Evolutionary conservation across 2,113 vertebrate genomes (phyloP).

Genomic region (Callorhinus ursinus): DNA sequence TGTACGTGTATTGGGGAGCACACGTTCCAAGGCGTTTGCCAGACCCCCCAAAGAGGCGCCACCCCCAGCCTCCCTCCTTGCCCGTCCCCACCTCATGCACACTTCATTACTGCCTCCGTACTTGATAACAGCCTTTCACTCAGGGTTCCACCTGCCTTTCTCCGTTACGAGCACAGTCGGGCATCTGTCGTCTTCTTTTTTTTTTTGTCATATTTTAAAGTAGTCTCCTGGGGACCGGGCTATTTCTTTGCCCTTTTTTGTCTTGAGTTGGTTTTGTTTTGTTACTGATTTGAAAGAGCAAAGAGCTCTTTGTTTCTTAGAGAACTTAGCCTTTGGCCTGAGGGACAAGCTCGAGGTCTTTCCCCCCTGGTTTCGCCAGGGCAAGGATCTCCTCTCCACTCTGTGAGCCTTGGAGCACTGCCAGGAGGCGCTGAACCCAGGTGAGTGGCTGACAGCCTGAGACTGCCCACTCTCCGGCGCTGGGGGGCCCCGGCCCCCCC

Average conservation of each 20-base stretch:
- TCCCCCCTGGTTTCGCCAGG: not conserved
- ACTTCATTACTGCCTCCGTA: not conserved
- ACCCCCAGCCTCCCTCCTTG: not conserved
- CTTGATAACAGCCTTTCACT: not conserved
- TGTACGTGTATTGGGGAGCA: not conserved
- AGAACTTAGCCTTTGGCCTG: not conserved
- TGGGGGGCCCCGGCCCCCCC: not conserved
- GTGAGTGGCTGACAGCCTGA: not conserved
- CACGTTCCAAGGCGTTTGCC: not conserved
- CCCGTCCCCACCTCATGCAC: no score
- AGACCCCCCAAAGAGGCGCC: not conserved
- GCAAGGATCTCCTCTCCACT: not conserved
- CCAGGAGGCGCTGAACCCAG: no score
- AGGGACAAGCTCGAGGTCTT: not conserved
- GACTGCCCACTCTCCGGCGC: not conserved
- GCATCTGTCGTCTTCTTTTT: not conserved
- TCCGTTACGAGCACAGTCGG: not conserved
- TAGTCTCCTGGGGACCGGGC: not conserved
- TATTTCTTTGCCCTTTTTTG: not conserved
- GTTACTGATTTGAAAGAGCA: not conserved
- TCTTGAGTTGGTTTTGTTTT: not conserved
- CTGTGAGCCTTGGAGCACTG: not conserved
- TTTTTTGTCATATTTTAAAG: not conserved
- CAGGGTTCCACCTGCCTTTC: not conserved
- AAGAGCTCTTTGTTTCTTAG: not conserved